Percentiles rank a stretch among this genome's conserved stretches.
These are phyloP conservation scores for Eumeta japonica DNA, from an alignment of 1,140 invertebrate genomes.

Conservation along the genomic window DNA sequence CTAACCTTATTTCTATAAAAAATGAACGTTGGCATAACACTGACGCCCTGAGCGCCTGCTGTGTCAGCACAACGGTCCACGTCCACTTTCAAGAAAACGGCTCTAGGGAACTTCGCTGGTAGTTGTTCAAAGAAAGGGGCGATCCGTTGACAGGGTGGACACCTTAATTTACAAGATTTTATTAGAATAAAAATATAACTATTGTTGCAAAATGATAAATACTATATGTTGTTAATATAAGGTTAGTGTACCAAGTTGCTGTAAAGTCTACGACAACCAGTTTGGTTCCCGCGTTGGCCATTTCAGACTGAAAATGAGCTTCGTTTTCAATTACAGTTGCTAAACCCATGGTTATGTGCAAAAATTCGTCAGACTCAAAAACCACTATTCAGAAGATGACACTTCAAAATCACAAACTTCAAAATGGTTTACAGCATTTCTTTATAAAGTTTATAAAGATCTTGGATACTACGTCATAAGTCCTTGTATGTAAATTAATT, in stretches of 20 bases:
- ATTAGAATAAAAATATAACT: slow-evolving; percentile 7
- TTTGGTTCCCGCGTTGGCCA: slow-evolving; percentile 76
- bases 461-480: too few species aligned
- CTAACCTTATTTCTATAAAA: slow-evolving; percentile 84
- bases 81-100: slow-evolving; percentile 94
- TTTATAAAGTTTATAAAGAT: too few species aligned
- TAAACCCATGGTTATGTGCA: too few species aligned
- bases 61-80: slow-evolving; percentile 87
- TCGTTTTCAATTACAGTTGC: slow-evolving; percentile 64
- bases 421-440: too few species aligned
- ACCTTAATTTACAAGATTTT: slow-evolving; percentile 62
- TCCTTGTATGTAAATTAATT: too few species aligned
- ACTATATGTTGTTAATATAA: not conserved
- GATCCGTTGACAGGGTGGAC: slow-evolving; percentile 91
- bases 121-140: slow-evolving; percentile 87
- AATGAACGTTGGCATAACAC: slow-evolving; percentile 97
- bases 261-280: slow-evolving; percentile 95
- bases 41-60: slow-evolving; percentile 80
- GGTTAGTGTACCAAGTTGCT: slow-evolving; percentile 73
- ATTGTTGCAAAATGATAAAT: not conserved
- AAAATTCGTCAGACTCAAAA: too few species aligned
- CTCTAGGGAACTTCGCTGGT: slow-evolving; percentile 80
- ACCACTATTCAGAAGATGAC: too few species aligned
- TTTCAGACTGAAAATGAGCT: slow-evolving; percentile 78
- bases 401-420: too few species aligned